These are phyloP conservation scores for Notocelia uddmanniana DNA, from an alignment of 2,888 invertebrate species.

Conservation along the genomic window DNA sequence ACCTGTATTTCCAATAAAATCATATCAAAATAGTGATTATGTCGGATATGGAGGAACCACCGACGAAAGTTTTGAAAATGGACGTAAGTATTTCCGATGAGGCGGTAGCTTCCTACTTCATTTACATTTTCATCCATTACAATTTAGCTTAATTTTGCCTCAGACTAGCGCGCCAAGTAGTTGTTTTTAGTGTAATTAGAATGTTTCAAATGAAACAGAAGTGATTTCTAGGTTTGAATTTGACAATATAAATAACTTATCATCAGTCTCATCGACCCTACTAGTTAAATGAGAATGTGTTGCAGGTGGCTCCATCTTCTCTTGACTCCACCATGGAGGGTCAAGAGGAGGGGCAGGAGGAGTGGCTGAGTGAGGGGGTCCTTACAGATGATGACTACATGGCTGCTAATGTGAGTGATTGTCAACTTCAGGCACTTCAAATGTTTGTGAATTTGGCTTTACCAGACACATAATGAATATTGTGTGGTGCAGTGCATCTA, in stretches of 20 bases:
- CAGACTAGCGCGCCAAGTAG: background rate
- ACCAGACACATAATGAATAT: no score
- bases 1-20: conserved; percentile 39
- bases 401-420: conserved; percentile 31
- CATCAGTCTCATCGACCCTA: no score
- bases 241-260: no score
- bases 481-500: no score
- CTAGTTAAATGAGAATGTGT: background rate
- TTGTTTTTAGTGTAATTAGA: background rate
- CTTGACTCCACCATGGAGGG: conserved; percentile 36
- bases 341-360: conserved; percentile 68
- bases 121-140: background rate
- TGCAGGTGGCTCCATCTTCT: conserved; percentile 43
- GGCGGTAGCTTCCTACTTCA: background rate
- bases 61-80: conserved; percentile 64
- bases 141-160: background rate
- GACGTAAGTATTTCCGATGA: conserved; percentile 54
- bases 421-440: no score
- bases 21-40: conserved; percentile 49
- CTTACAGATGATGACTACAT: conserved; percentile 74
- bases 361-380: conserved; percentile 76
- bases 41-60: conserved; percentile 71
- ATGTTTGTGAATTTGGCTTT: no score
- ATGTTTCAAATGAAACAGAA: background rate
- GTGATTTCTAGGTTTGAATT: background rate